Percentiles rank a stretch among this genome's conserved stretches.
Evolutionary conservation across 2,113 vertebrate species (phyloP).

Genomic region (Pelvicachromis taeniatus): DNA sequence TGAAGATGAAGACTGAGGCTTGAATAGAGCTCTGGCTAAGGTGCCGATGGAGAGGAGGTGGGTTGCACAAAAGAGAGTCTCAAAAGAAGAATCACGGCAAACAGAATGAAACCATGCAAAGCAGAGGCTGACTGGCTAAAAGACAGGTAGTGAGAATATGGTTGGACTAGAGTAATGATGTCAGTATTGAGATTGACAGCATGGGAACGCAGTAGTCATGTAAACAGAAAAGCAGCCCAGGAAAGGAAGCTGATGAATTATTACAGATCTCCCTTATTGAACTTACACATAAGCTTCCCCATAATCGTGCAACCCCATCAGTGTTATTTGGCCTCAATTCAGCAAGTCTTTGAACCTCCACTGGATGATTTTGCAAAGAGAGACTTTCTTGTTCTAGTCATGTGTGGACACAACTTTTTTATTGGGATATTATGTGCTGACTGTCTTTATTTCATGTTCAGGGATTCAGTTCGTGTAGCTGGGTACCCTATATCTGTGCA

Average conservation of each 20-base stretch:
- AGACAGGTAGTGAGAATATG: background rate
- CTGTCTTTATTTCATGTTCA: background rate
- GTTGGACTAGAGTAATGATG: background rate
- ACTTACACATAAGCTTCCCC: background rate
- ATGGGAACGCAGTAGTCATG: background rate
- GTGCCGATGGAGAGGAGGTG: background rate
- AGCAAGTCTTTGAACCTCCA: background rate
- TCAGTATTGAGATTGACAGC: background rate
- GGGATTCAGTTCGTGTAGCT: background rate
- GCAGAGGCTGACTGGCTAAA: background rate
- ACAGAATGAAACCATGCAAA: background rate
- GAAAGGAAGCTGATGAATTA: background rate
- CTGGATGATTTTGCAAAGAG: background rate
- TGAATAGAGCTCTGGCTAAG: background rate
- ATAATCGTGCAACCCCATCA: background rate
- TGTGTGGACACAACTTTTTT: background rate
- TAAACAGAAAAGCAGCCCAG: background rate
- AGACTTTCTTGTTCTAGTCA: background rate
- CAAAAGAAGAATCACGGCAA: background rate
- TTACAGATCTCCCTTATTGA: background rate
- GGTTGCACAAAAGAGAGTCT: background rate
- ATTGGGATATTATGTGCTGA: background rate
- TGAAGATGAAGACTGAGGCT: background rate
- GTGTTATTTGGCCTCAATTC: background rate
- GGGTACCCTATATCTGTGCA: background rate